Evolutionary conservation across 1,140 invertebrate genomes (phyloP), one percentile per base, ranked within the genome.

Genomic region (Homalodisca vitripennis): DNA sequence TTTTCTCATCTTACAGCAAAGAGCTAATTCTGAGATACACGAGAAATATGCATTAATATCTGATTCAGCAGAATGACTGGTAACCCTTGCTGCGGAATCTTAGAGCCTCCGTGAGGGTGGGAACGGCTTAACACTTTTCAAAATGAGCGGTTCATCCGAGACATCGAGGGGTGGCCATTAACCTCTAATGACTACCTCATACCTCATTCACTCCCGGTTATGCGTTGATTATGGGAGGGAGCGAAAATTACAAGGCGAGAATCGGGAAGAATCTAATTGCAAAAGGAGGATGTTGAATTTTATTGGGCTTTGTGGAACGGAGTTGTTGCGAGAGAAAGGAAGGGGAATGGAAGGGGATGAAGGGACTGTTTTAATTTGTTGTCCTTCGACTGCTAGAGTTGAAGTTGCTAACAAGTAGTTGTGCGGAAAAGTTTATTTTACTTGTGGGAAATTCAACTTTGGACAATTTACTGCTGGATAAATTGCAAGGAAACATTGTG

Each of bases 361-460:
- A 17, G 6, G 34, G 48, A 24, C 13, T 24, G 48, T 24, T 53
- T 53, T 53, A 53, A 53, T 53, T 53, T 53, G 48, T 53, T 53
- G 48, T 53, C 48, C 22, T 53, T 53, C 48, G 48, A 53, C 48
- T 53, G 12, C 10, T 53, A 20, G 48, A 53, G 48, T 53, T 20
- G 48, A 20, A 53, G 48, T 53, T 53, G 22, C 12, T 53, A 53
- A 53, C 48, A 53, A 53, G 48, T 53, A 53, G 48, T 53, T 53
- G 48, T 20, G 48, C 12, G 48, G 48, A 53, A 53, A 53, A 53
- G 48, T 53, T 53, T 53, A 53, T 53, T 53, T 53, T 53, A 53
- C 48, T 53, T 53, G 48, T 53, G 48, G 48, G 48, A 53, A 53
- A 53, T 53, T 24, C 48, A 53, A 53, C 48, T 53, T 53, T 24